A percentile compares a stretch with the other conserved stretches of the same genome.
These are phyloP conservation scores for Megalopta genalis DNA, from an alignment of 1,140 invertebrate genomes.

Conservation along the genomic window DNA sequence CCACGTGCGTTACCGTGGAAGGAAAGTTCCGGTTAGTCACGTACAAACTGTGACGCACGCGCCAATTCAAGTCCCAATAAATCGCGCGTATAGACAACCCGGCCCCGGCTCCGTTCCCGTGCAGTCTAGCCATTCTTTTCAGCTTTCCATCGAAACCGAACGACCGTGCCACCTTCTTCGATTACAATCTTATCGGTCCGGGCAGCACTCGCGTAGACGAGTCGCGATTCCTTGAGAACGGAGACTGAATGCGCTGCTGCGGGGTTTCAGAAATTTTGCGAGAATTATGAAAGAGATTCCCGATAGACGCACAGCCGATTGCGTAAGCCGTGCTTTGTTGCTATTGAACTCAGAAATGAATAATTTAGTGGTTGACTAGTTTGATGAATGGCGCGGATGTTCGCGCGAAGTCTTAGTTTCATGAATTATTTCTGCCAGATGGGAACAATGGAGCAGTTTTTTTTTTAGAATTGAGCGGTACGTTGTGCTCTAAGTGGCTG, in stretches of 20 bases:
- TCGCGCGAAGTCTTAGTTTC: too few species aligned
- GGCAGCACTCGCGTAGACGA: not conserved
- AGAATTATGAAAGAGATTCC: not conserved
- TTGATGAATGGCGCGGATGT: not conserved
- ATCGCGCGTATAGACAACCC: conserved; percentile 27
- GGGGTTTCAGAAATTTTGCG: not conserved
- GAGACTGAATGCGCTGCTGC: not conserved
- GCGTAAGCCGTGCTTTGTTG: not conserved
- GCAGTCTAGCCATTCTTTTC: conserved; percentile 1
- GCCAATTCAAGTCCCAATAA: conserved; percentile 55
- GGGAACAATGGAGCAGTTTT: too few species aligned
- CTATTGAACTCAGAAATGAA: not conserved
- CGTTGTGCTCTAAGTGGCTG: too few species aligned
- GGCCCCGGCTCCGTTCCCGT: not conserved
- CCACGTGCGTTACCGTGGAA: conserved; percentile 42
- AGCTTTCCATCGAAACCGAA: conserved; percentile 3
- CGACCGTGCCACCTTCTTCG: not conserved
- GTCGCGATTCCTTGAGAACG: not conserved
- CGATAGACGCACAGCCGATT: conserved; percentile 1
- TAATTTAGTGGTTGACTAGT: not conserved
- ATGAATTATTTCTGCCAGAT: too few species aligned
- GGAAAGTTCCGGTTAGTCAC: conserved; percentile 66
- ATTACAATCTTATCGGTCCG: conserved; percentile 7
- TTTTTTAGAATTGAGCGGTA: too few species aligned
- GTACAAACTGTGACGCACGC: conserved; percentile 59